Conservation (phyloP, 2,888 invertebrate genomes). For the Amphipyra tragopoginis region DNA sequence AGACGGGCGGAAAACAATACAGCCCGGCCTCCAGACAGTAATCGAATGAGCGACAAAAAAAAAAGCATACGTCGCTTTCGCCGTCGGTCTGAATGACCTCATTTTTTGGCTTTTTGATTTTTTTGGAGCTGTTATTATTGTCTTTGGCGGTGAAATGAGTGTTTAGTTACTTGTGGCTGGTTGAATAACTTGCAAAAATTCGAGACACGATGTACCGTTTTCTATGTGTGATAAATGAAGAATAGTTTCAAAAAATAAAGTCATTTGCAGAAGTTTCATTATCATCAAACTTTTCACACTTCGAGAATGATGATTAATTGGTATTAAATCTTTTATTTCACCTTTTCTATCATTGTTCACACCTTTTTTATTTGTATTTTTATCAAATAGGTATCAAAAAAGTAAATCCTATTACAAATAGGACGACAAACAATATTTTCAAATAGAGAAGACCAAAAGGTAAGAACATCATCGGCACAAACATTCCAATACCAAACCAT, state of each 20-base stretch:
- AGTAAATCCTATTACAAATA: background rate
- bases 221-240: too few relatives aligned
- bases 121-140: conserved; percentile 28
- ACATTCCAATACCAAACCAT: conserved; percentile 37
- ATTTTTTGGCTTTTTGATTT: conserved; percentile 42
- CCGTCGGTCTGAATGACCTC: conserved; percentile 51
- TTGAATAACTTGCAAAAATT: too few relatives aligned
- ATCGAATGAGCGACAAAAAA: conserved; percentile 53
- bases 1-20: conserved; percentile 50
- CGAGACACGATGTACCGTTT: too few relatives aligned
- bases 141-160: conserved; percentile 16
- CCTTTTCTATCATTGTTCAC: background rate
- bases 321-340: too few relatives aligned
- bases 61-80: conserved; percentile 39
- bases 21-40: conserved; percentile 49
- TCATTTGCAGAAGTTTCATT: too few relatives aligned
- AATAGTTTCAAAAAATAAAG: too few relatives aligned
- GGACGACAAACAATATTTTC: conserved; percentile 12
- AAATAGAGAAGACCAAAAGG: conserved; percentile 22
- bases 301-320: too few relatives aligned
- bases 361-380: background rate
- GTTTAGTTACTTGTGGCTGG: conserved; percentile 5
- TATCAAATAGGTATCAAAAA: background rate
- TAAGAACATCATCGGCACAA: conserved; percentile 2
- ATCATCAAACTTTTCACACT: too few relatives aligned